A percentile compares a stretch with the other conserved stretches of the same genome.
These are phyloP conservation scores for Rhagophthalmus giganteus DNA, from an alignment of 2,888 invertebrate species.

Conservation along the genomic window DNA sequence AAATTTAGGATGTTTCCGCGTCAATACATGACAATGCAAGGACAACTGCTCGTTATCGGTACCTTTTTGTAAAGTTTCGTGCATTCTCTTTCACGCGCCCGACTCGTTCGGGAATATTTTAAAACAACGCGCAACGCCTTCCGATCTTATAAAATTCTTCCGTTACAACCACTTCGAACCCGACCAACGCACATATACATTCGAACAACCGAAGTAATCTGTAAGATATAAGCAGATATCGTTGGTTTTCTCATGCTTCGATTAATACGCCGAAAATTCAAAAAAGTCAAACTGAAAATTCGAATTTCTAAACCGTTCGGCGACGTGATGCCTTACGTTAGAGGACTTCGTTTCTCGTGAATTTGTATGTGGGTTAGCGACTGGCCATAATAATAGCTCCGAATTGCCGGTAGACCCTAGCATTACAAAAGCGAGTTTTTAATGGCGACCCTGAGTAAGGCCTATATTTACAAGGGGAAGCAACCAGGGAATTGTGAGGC, in stretches of 20 bases:
- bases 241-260: slow-evolving; percentile 24
- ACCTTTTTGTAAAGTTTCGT: slow-evolving; percentile 6
- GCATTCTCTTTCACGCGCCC: slow-evolving; percentile 1
- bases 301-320: not conserved
- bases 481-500: slow-evolving; percentile 40
- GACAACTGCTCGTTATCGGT: slow-evolving; percentile 24
- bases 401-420: slow-evolving; percentile 41
- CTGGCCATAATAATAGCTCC: slow-evolving; percentile 50
- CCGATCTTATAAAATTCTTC: slow-evolving; percentile 10
- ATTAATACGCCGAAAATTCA: slow-evolving; percentile 19
- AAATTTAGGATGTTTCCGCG: slow-evolving; percentile 34
- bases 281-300: slow-evolving; percentile 5
- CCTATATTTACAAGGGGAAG: slow-evolving; percentile 49
- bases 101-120: too few species aligned
- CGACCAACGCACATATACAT: too few species aligned
- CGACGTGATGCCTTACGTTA: slow-evolving; percentile 1
- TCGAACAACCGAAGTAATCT: too few species aligned
- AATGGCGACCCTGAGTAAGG: slow-evolving; percentile 54
- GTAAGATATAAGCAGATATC: slow-evolving; percentile 11
- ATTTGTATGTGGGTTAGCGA: slow-evolving; percentile 26
- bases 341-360: slow-evolving; percentile 25
- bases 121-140: too few species aligned
- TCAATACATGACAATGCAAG: slow-evolving; percentile 33
- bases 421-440: slow-evolving; percentile 53
- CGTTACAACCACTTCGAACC: too few species aligned